These are phyloP conservation scores for Pandemis corylana DNA, from an alignment of 2,888 invertebrate species.

Conservation along the genomic window DNA sequence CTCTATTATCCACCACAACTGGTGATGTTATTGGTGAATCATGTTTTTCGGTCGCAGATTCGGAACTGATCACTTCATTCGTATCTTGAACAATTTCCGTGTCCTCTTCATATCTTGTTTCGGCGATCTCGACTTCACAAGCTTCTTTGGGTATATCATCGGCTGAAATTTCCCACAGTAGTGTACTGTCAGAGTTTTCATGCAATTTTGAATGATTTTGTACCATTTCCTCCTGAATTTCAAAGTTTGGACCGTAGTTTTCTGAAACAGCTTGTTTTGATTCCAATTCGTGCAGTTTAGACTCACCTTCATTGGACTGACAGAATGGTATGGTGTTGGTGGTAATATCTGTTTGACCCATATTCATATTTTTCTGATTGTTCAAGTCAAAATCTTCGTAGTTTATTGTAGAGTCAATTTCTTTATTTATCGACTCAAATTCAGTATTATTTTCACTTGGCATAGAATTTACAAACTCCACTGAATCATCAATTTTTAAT, in stretches of 20 bases:
- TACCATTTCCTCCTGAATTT: neutral
- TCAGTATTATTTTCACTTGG: neutral
- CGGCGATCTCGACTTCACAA: slow-evolving; percentile 25
- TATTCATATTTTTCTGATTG: neutral
- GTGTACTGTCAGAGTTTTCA: neutral
- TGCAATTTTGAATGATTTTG: neutral
- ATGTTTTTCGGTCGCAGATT: neutral
- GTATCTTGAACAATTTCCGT: slow-evolving; percentile 1
- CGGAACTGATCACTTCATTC: neutral
- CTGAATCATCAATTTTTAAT: neutral
- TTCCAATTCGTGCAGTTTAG: neutral
- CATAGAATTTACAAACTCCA: neutral
- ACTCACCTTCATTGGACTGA: neutral
- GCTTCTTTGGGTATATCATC: slow-evolving; percentile 21
- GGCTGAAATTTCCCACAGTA: slow-evolving; percentile 9
- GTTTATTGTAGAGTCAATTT: neutral
- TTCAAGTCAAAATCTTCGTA: neutral
- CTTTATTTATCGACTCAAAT: neutral
- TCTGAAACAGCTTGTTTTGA: neutral
- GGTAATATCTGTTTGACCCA: neutral
- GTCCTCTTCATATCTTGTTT: neutral
- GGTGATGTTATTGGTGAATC: slow-evolving; percentile 11
- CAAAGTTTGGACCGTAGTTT: neutral
- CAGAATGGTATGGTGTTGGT: neutral
- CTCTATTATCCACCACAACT: slow-evolving; percentile 25